Base-by-base conservation (phyloP, 1,140 invertebrate genomes). In the Pissodes strobi region DNA sequence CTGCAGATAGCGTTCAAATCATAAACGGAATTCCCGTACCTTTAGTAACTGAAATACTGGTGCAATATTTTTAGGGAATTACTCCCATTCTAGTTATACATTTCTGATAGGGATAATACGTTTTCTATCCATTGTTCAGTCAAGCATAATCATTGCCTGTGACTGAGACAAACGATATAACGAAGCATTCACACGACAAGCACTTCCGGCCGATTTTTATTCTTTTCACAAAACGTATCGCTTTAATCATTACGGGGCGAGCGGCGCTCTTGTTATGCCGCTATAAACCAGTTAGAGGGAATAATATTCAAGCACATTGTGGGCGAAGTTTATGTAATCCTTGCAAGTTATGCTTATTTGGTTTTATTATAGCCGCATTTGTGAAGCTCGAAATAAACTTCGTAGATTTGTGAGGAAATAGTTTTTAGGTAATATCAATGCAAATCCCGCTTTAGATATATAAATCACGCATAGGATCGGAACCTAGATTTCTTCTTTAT, bases 261-360 rank as follows among this genome's bases (percentile, higher is more conserved):
- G 17, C n/a, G 12, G 30, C 19, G 30, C n/a, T 13, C 8, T 18
- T n/a, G 10, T n/a, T 19, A 25, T 34, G 12, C 22, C 1, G 2
- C 21, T 8, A 25, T 34, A 48, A 48, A 17, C 12, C 6, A 18
- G 30, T 55, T 8, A 17, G n/a, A 34, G 25, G 12, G 52, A 55
- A 55, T 55, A n/a, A 37, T 55, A 55, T 55, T 55, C 38, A 12
- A 18, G 55, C 19, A 45, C 38, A 46, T 56, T 56, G n/a, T 41
- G 52, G n/a, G 23, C 30, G 23, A 17, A 52, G 23, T 58, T 58
- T 58, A 58, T 45, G 55, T 45, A 58, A 45, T 38, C 23, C 39
- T 30, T 12, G 39, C 38, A 45, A 45, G 38, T 58, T 45, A 45
- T 27, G 38, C 45, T 45, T 27, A 58, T 45, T 13, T 10, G 12